Evolutionary conservation across 2,888 invertebrate genomes (phyloP), one percentile per base, ranked within the genome.

Genomic region (Limnephilus rhombicus): DNA sequence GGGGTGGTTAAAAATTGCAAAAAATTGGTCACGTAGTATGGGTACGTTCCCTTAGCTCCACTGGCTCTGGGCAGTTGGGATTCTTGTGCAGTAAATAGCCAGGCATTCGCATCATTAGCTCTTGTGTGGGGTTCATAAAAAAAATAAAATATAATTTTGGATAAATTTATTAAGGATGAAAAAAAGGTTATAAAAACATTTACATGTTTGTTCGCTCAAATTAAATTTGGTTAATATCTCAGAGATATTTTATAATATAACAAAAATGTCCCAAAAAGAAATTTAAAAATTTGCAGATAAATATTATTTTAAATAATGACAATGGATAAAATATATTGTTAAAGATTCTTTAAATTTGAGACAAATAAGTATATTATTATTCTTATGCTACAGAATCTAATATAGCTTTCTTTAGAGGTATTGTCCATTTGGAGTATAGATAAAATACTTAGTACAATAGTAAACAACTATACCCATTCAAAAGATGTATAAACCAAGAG

Each of bases 321-420:
- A 68, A 68, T 9, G 68, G n/a, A 68, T 24, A 68, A 68, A 68
- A 68, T 24, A 7, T 4, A 68, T 9, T 5, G 9, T 24, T 68
- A 24, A 68, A 24, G 68, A 68, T 68, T 68, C 68, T 68, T 68
- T 68, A 24, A 68, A 24, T 68, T 68, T 68, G 68, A 68, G 68
- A 15, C 34, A 83, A 34, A 83, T 29, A 31, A 13, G 24, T 83
- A 83, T 18, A 37, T 83, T 29, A 86, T 29, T 41, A 86, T 86
- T n/a, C 86, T 86, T 86, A 45, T 86, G 45, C 24, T 86, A 86
- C 29, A 41, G 29, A 86, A 86, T 86, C n/a, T 68, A 68, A 86
- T 86, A 86, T 45, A 86, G 86, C n/a, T 86, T 86, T 86, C 45
- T 86, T 86, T 83, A 83, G 5, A 86, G 29, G 86, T 86, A 86